Conservation (phyloP, 2,888 invertebrate species). For the Phortica okadai region DNA sequence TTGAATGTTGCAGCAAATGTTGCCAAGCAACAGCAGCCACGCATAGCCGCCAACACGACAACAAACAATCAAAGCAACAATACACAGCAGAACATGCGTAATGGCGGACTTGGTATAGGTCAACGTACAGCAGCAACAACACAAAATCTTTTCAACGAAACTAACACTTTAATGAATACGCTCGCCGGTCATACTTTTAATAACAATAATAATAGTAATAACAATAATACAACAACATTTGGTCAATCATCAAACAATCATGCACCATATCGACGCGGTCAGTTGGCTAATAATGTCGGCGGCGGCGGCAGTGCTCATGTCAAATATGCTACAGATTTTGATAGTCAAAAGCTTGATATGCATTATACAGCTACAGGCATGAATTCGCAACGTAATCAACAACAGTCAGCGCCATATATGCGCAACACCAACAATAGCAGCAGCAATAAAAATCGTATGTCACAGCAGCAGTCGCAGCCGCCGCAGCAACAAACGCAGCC, state of each 20-base stretch:
- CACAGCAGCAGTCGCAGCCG: slow-evolving; percentile 45
- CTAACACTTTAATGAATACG: slow-evolving; percentile 56
- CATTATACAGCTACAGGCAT: slow-evolving; percentile 41
- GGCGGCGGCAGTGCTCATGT: not conserved
- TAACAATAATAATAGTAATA: slow-evolving; percentile 42
- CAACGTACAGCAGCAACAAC: slow-evolving; percentile 41
- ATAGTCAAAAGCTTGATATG: slow-evolving; percentile 48
- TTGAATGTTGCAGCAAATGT: slow-evolving; percentile 51
- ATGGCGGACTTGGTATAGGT: not conserved
- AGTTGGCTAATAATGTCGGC: not conserved
- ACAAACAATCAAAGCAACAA: slow-evolving; percentile 26
- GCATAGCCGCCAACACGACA: not conserved
- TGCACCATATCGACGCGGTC: slow-evolving; percentile 32
- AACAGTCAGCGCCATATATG: slow-evolving; percentile 35
- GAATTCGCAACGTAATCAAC: slow-evolving; percentile 41
- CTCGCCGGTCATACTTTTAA: slow-evolving; percentile 46
- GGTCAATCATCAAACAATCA: slow-evolving; percentile 46
- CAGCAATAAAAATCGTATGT: slow-evolving; percentile 52
- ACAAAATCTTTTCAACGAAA: slow-evolving; percentile 46
- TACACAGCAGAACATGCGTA: not conserved
- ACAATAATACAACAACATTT: slow-evolving; percentile 7
- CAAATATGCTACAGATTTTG: slow-evolving; percentile 21
- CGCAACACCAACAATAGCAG: slow-evolving; percentile 43
- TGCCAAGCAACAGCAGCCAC: slow-evolving; percentile 43
- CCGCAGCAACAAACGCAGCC: slow-evolving; percentile 47